Evolutionary conservation across 2,113 vertebrate genomes (phyloP).

Genomic region (Sinocyclocheilus anshuiensis): DNA sequence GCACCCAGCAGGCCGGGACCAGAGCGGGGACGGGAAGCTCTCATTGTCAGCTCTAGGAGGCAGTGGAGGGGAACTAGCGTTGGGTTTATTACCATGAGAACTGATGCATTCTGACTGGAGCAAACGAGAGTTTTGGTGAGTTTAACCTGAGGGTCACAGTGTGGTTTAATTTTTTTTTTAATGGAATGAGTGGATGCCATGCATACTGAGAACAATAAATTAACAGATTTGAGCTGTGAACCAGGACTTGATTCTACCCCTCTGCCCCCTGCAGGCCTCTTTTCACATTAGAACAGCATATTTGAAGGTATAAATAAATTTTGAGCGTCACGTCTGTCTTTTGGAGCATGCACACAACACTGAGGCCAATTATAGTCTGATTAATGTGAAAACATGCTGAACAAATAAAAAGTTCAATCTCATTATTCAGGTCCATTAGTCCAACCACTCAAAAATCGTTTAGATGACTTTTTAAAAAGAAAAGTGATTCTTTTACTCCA

Average conservation of each 20-base stretch:
- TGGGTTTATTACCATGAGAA: neutral
- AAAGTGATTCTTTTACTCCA: neutral
- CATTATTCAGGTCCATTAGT: neutral
- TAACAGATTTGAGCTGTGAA: neutral
- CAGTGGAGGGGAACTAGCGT: neutral
- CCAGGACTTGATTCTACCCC: neutral
- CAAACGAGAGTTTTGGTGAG: neutral
- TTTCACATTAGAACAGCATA: neutral
- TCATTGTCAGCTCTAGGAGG: neutral
- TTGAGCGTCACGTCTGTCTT: neutral
- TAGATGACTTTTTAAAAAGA: neutral
- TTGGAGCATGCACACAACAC: neutral
- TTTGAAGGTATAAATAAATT: neutral
- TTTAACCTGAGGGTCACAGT: conserved; percentile 24
- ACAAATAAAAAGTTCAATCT: neutral
- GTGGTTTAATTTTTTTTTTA: neutral
- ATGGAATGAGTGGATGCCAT: neutral
- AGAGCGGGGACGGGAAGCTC: neutral
- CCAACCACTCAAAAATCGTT: neutral
- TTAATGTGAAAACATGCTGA: neutral
- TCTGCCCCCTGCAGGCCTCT: neutral
- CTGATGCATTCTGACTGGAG: neutral
- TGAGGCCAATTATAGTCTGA: neutral
- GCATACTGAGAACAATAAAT: neutral
- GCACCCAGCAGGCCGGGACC: neutral